phyloP scores from a whole-genome alignment of 2,797 vertebrate genomes.

The Prunella strophiata region DNA sequence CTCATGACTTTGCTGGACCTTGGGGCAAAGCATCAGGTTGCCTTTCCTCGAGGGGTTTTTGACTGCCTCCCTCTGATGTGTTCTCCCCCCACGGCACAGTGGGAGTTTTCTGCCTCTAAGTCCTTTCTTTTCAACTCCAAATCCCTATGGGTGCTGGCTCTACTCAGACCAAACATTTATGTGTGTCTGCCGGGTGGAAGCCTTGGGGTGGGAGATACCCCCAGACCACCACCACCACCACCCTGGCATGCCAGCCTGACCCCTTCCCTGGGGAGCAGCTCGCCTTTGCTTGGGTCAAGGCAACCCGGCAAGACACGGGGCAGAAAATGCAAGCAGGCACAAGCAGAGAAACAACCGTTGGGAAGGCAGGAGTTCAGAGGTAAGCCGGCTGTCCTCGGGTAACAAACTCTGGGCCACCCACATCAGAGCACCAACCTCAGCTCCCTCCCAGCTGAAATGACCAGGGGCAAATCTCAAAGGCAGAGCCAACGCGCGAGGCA shows the following conservation, averaged over 20 bases:
- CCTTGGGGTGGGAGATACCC: neutral
- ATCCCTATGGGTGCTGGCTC: neutral
- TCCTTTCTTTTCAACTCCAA: neutral
- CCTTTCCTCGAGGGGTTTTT: neutral
- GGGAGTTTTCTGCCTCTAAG: neutral
- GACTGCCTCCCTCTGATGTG: neutral
- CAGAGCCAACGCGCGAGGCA: neutral
- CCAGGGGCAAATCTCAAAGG: conserved; percentile 59
- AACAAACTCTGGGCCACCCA: conserved; percentile 67
- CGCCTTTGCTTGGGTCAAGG: conserved; percentile 39
- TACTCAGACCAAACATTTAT: neutral
- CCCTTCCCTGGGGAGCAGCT: neutral
- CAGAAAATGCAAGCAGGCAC: conserved; percentile 51
- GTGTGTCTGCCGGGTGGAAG: neutral
- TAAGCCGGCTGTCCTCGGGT: conserved; percentile 62
- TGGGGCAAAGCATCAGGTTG: neutral
- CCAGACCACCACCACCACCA: neutral
- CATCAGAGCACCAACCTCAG: conserved; percentile 61
- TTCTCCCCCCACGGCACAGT: neutral
- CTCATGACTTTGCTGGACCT: neutral
- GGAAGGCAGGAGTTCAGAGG: conserved; percentile 65
- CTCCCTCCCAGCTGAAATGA: conserved; percentile 59
- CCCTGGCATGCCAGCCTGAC: fast-evolving
- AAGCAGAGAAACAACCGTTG: conserved; percentile 41
- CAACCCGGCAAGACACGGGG: neutral